Base-by-base conservation (phyloP, 2,888 invertebrate genomes). In the Labia minor region DNA sequence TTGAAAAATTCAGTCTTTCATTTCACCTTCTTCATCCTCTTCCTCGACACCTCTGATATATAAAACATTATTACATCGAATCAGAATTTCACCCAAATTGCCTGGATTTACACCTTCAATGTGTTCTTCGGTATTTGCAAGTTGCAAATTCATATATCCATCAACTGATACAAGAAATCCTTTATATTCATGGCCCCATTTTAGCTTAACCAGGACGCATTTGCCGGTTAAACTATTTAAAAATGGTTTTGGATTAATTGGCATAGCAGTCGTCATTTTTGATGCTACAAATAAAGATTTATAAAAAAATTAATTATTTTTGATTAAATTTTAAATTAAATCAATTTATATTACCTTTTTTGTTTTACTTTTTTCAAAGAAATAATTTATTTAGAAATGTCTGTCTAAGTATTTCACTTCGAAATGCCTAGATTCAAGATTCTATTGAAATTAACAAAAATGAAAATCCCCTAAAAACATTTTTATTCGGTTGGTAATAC, bases 141-240 rank as follows among this genome's bases (percentile, higher is more conserved):
- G 80, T 80, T 99, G 96, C 72, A 99, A 80, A 78, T 99, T 99
- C 99, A 99, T 99, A 76, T 99, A 99, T 6, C 95, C 94, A 80
- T 99, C 99, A 1, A 96, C 95, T 1, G 98, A 97, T 0, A 99
- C 98, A 37, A 99, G 81, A 73, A 94, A 91, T 14, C 99, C 99
- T 84, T 96, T 96, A 79, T 99, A 99, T 79, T 99, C 98, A 79
- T 98, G 98, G 26, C 99, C 98, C 99, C 99, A 99, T 78, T 99
- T 99, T 69, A 99, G 82, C 80, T 98, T 98, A 1, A 98, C 96
- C 78, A 97, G 86, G 61, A 99, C 96, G 61, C 95, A 89, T 81
- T 99, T 99, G 16, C 99, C 99, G 1, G 97, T 98, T 64, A 99
- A 83, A 75, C 93, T 92, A 82, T 99, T 99, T 66, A 99, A 83